Percentiles rank a stretch among this genome's conserved stretches.
These are phyloP conservation scores for Acanthosepion esculentum DNA, from an alignment of 2,888 invertebrate species.

Conservation along the genomic window DNA sequence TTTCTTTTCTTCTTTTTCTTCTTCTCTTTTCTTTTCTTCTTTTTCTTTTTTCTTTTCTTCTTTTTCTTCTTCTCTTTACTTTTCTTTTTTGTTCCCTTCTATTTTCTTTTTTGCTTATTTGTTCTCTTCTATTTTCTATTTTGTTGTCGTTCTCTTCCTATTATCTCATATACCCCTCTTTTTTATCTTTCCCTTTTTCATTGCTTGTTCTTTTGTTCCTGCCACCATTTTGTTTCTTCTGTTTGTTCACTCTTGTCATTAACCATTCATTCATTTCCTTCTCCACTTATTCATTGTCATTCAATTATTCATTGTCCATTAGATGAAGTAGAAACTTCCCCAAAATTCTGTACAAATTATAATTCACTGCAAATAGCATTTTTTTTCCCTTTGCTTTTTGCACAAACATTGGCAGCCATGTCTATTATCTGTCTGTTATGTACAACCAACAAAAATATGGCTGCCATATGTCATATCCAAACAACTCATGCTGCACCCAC, in stretches of 20 bases:
- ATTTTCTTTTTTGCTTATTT: no score
- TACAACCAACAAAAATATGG: background rate
- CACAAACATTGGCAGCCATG: conserved; percentile 6
- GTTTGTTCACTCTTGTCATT: background rate
- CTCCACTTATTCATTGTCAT: background rate
- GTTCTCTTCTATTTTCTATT: background rate
- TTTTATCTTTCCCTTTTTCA: background rate
- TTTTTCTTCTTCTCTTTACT: background rate
- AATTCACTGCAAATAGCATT: background rate
- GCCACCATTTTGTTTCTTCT: background rate
- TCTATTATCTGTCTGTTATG: background rate
- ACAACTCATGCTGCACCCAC: background rate
- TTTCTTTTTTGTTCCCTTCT: background rate
- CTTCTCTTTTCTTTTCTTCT: no score
- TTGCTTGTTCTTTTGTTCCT: background rate
- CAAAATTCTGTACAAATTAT: conserved; percentile 10
- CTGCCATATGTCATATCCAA: background rate
- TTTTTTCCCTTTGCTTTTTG: background rate
- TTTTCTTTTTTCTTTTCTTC: no score
- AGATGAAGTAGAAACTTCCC: conserved; percentile 15
- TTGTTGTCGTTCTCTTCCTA: background rate
- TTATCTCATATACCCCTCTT: background rate
- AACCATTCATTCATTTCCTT: conserved; percentile 33
- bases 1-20: no score
- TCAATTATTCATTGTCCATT: conserved; percentile 33